Percentiles rank a stretch among this genome's conserved stretches.
These are phyloP conservation scores for Ectemnius cavifrons DNA, from an alignment of 2,888 invertebrate species.

Conservation along the genomic window DNA sequence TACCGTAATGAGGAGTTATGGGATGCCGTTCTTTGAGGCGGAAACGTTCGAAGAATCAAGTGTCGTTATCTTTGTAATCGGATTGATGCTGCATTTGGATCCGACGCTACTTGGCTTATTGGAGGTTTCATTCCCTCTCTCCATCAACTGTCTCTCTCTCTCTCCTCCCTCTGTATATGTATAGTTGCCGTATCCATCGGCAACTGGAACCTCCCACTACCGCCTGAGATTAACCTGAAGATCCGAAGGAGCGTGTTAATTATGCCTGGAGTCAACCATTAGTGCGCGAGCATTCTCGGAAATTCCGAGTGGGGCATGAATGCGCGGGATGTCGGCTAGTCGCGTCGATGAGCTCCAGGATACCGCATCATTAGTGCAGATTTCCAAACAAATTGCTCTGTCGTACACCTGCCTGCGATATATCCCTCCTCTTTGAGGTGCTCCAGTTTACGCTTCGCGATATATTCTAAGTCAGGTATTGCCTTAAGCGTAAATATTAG, in stretches of 20 bases:
- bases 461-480: too few species aligned
- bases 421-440: too few species aligned
- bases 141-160: background rate
- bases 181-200: background rate
- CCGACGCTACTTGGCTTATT: slow-evolving; percentile 8
- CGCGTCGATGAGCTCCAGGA: slow-evolving; percentile 18
- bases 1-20: too few species aligned
- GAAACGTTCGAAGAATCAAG: background rate
- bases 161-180: too few species aligned
- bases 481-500: too few species aligned
- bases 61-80: slow-evolving; percentile 27
- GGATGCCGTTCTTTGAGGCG: slow-evolving; percentile 8
- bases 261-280: slow-evolving; percentile 33
- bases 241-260: slow-evolving; percentile 36
- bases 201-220: slow-evolving; percentile 9
- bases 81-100: slow-evolving; percentile 22
- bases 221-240: slow-evolving; percentile 16
- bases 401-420: too few species aligned
- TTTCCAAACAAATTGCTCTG: slow-evolving; percentile 2
- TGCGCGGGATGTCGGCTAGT: background rate
- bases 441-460: too few species aligned
- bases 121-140: background rate
- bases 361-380: slow-evolving; percentile 4
- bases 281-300: slow-evolving; percentile 32
- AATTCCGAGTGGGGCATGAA: slow-evolving; percentile 36